Evolutionary conservation across 2,113 vertebrate species (phyloP).

Genomic region (Meriones unguiculatus): DNA sequence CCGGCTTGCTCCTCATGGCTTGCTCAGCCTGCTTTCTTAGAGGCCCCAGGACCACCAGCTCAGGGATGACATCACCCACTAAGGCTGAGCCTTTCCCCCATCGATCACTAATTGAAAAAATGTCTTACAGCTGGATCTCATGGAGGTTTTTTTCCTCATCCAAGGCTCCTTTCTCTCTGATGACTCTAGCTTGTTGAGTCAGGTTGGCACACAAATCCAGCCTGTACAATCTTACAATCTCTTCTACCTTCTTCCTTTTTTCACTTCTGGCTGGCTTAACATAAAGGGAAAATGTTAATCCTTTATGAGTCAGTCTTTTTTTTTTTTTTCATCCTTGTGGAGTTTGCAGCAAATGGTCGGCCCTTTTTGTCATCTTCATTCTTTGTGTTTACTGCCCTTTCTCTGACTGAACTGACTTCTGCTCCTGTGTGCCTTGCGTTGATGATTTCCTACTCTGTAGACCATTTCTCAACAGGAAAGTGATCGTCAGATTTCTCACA

Average conservation of each 20-base stretch:
- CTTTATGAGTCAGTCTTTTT: not conserved
- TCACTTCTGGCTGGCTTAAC: not conserved
- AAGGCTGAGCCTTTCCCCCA: not conserved
- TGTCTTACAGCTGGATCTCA: not conserved
- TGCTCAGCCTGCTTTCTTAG: not conserved
- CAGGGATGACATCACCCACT: not conserved
- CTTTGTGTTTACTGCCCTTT: not conserved
- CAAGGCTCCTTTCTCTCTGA: not conserved
- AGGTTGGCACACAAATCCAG: not conserved
- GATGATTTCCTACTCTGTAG: not conserved
- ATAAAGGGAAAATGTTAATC: not conserved
- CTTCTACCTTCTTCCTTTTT: not conserved
- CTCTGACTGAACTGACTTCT: constrained; percentile 49
- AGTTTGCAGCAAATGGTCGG: not conserved
- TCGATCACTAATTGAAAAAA: not conserved
- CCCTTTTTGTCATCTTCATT: constrained; percentile 2
- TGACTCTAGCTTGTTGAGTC: no score
- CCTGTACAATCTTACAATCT: not conserved
- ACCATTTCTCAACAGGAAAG: constrained; percentile 56
- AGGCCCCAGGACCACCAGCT: not conserved
- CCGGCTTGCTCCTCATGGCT: no score
- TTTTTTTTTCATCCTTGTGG: not conserved
- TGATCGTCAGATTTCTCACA: constrained; percentile 6
- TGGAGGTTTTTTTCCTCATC: not conserved
- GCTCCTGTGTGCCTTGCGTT: not conserved